Evolutionary conservation across 2,113 vertebrate species (phyloP), one percentile per base, ranked within the genome.

Genomic region (Apus apus): DNA sequence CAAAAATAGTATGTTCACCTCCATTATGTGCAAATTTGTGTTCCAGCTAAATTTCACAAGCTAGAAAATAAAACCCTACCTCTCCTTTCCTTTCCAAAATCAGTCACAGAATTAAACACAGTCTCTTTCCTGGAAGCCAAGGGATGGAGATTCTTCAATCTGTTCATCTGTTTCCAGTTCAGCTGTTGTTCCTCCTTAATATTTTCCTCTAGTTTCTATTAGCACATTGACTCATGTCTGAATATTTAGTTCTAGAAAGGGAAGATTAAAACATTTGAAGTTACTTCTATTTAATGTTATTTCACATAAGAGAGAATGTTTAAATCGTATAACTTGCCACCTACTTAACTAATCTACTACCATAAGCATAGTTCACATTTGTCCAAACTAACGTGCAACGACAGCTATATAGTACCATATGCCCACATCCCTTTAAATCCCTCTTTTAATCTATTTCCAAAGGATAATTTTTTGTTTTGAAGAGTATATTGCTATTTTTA

Each of bases 181-280:
- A 68, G 29, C 40, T 93, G 32, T 27, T 88, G 64, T 36, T 73
- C 32, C 54, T 93, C 40, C 85, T 96, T 89, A 94, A 80, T 94
- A 30, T 71, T 96, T 74, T 90, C 89, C 72, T 96, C 75, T 91
- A 25, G 78, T 80, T 88, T 90, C 92, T 95, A 93, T 62, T 51
- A 96, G 84, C 76, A 93, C 81, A 50, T 93, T 93, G 53, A 93
- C 89, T 21, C 92, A 80, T 15, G 91, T 78, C 90, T 94, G 77
- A 89, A 94, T 91, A 93, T 96, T 90, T 74, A 96, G 18, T 67
- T 91, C 95, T 97, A 84, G 30, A 91, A 86, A 80, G 15, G 45
- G 48, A 57, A 96, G 50, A 90, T 29, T 93, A 95, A 91, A 79
- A 74, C 4, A 2, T 67, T 50, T 61, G 27, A 34, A 70, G 67